Percentiles rank a stretch among this genome's conserved stretches.
phyloP scores from a whole-genome alignment of 2,888 invertebrate species.

The Tribolium freemani region DNA sequence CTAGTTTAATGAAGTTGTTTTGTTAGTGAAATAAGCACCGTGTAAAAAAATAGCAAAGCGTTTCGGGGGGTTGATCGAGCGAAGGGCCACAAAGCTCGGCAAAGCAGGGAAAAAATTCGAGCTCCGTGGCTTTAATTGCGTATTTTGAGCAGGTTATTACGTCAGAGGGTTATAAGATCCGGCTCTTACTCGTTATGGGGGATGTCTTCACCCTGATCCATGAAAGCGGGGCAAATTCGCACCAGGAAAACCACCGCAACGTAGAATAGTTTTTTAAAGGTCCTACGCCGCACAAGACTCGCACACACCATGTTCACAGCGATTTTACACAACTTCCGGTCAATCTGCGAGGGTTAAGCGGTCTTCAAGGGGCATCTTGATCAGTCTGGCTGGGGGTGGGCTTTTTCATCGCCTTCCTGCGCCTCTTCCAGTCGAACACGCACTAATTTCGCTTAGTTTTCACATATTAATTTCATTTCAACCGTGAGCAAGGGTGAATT shows the following conservation, averaged over 20 bases:
- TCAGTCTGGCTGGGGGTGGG: slow-evolving; percentile 27
- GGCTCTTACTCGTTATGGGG: slow-evolving; percentile 88
- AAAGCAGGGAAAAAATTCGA: slow-evolving; percentile 40
- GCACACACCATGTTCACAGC: slow-evolving; percentile 59
- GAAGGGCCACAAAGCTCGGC: slow-evolving; percentile 38
- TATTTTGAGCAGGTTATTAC: slow-evolving; percentile 35
- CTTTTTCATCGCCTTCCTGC: slow-evolving; percentile 7
- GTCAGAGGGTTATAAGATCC: slow-evolving; percentile 27
- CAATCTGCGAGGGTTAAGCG: slow-evolving; percentile 50
- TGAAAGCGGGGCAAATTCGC: slow-evolving; percentile 68
- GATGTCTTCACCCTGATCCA: slow-evolving; percentile 90
- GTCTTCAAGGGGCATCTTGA: slow-evolving; percentile 29
- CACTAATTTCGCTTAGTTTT: slow-evolving; percentile 40
- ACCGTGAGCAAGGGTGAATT: slow-evolving; percentile 53
- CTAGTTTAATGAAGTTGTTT: slow-evolving; percentile 36
- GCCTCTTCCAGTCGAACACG: slow-evolving; percentile 6
- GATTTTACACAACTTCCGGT: slow-evolving; percentile 52
- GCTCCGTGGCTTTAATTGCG: slow-evolving; percentile 39
- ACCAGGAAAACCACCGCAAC: slow-evolving; percentile 56
- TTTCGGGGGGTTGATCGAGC: background rate
- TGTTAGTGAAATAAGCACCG: background rate
- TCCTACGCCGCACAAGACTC: slow-evolving; percentile 46
- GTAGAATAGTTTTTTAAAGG: slow-evolving; percentile 44
- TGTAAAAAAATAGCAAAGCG: background rate
- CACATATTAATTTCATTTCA: slow-evolving; percentile 59